Evolutionary conservation across 2,888 invertebrate genomes (phyloP), one percentile per base, ranked within the genome.

Genomic region (Molorchus minor): DNA sequence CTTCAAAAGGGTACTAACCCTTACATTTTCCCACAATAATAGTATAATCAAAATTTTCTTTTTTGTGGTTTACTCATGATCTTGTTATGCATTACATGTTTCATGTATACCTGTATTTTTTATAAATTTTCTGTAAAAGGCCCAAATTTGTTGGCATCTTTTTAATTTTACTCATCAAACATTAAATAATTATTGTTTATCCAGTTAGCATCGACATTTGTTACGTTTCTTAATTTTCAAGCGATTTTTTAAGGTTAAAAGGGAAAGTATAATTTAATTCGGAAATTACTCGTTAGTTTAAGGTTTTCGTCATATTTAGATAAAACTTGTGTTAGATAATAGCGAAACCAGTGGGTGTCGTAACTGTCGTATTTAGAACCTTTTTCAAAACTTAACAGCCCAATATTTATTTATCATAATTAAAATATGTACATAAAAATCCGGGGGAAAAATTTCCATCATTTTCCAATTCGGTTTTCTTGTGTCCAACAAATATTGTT

Each of bases 221-320:
- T 25, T 8, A 8, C 4, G 25, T 25, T 25, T 25, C 25, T 25
- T 25, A 25, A 25, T 25, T 25, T 25, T 25, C 8, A 25, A 25
- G 25, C 8, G 25, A 25, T 25, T 25, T 25, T 15, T 25, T 38
- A 49, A 36, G 49, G 36, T 49, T 36, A 49, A 45, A 53, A 61
- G 61, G 30, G 57, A 57, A 61, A 61, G 57, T 54, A 33, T 36
- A 19, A 21, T 21, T 49, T 36, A 19, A 35, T 53, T 56, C 57
- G 51, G 51, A 54, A 57, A 61, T 51, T 45, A 41, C 56, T 56
- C 38, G 47, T 43, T 47, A 53, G 45, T 33, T 38, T 57, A 36
- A 21, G 35, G 49, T 59, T 61, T 61, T 61, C 49, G 61, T 53
- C 56, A 61, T 53, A 47, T 61, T 56, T 25, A 12, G 38, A 49